Percentiles rank a stretch among this genome's conserved stretches.
Evolutionary conservation across 2,888 invertebrate genomes (phyloP).

Genomic region (Stomorhina lunata): DNA sequence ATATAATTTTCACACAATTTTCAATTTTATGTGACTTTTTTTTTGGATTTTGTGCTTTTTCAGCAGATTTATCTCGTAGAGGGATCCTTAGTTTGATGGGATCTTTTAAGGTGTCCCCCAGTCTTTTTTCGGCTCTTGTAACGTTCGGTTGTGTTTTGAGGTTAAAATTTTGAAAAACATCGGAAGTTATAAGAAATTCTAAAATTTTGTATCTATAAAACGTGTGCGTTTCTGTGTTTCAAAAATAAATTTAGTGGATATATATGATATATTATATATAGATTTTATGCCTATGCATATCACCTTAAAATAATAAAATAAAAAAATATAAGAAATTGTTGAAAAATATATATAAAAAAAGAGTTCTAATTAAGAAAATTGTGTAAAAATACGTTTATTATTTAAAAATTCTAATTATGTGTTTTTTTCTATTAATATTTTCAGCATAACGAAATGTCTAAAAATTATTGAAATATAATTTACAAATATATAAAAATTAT

Average conservation of each 20-base stretch:
- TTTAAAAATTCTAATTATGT: not conserved
- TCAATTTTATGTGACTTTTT: not conserved
- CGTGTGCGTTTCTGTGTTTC: not conserved
- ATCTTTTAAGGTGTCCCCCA: constrained; percentile 32
- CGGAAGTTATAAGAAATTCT: not conserved
- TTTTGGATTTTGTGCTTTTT: not conserved
- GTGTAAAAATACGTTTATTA: not conserved
- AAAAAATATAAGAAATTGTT: not conserved
- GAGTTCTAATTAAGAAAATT: not conserved
- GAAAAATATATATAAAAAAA: not conserved
- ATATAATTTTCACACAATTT: not conserved
- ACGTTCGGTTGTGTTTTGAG: constrained; percentile 60
- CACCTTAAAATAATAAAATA: not conserved
- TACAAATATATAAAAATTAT: not conserved
- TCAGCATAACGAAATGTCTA: constrained; percentile 1
- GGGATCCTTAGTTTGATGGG: constrained; percentile 51
- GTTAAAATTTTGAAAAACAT: constrained; percentile 36
- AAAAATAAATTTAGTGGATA: not conserved
- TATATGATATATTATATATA: too few species aligned
- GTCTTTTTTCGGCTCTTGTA: constrained; percentile 62
- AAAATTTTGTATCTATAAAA: not conserved
- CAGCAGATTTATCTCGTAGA: not conserved
- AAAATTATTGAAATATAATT: not conserved
- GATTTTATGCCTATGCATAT: not conserved
- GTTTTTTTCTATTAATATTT: constrained; percentile 19